Conservation (phyloP, 2,797 vertebrate genomes). For the Psittacula echo region DNA sequence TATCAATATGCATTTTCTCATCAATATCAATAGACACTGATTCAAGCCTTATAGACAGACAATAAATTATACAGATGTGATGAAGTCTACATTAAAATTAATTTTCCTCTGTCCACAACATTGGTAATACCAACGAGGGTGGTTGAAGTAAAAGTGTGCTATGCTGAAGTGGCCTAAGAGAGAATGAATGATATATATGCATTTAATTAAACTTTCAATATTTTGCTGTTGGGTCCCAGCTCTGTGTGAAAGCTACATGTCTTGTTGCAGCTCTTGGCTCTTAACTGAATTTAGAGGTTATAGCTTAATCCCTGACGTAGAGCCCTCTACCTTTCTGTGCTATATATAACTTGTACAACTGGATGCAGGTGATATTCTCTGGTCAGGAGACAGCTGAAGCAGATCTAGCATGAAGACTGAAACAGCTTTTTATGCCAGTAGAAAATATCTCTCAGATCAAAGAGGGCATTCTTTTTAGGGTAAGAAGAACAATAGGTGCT, state of each 20-base stretch:
- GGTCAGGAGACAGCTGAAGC: conserved; percentile 9
- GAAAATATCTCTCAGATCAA: conserved; percentile 38
- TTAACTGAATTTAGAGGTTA: background rate
- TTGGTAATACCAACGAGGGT: background rate
- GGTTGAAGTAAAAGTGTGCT: background rate
- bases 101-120: background rate
- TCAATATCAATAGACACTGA: background rate
- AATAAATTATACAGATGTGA: background rate
- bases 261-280: background rate
- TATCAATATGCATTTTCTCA: background rate
- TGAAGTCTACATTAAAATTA: background rate
- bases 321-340: background rate
- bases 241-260: background rate
- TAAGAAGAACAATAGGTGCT: conserved; percentile 7
- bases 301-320: background rate
- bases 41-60: background rate
- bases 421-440: conserved; percentile 12
- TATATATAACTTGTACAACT: background rate
- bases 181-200: background rate
- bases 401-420: background rate
- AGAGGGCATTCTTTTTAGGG: conserved; percentile 32
- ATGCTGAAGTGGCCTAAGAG: background rate
- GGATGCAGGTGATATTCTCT: conserved; percentile 7
- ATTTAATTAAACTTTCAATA: background rate
- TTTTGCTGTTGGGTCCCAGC: background rate